These are phyloP conservation scores for Thunnus maccoyii DNA, from an alignment of 2,113 vertebrate genomes.

Conservation along the genomic window DNA sequence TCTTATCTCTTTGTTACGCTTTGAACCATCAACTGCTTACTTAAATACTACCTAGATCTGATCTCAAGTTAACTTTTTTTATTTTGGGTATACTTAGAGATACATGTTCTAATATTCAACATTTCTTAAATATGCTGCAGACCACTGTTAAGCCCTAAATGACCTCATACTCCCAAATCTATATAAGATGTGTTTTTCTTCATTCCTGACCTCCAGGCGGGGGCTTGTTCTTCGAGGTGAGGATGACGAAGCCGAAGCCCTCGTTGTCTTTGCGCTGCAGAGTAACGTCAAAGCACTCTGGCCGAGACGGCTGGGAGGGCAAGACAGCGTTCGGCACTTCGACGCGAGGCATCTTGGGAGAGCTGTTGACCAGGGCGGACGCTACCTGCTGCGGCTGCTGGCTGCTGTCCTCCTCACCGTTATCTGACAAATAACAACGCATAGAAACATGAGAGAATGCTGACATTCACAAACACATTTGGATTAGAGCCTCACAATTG, in stretches of 20 bases:
- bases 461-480: background rate
- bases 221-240: slow-evolving; percentile 97
- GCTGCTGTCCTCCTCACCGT: slow-evolving; percentile 58
- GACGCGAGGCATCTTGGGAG: slow-evolving; percentile 81
- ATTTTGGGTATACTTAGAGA: too few relatives aligned
- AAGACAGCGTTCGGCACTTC: slow-evolving; percentile 71
- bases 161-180: too few relatives aligned
- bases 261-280: slow-evolving; percentile 94
- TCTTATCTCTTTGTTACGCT: too few relatives aligned
- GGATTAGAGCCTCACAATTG: background rate
- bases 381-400: slow-evolving; percentile 58
- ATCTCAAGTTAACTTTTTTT: too few relatives aligned
- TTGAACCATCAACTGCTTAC: too few relatives aligned
- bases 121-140: too few relatives aligned
- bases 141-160: too few relatives aligned
- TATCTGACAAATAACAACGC: slow-evolving; percentile 57
- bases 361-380: slow-evolving; percentile 81
- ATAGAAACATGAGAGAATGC: background rate
- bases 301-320: slow-evolving; percentile 43
- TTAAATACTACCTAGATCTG: too few relatives aligned
- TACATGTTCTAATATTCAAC: too few relatives aligned
- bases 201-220: slow-evolving; percentile 92
- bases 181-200: background rate
- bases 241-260: slow-evolving; percentile 98
- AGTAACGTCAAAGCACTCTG: slow-evolving; percentile 90